A percentile compares a stretch with the other conserved stretches of the same genome.
These are phyloP conservation scores for Pelvicachromis taeniatus DNA, from an alignment of 2,113 vertebrate genomes.

Conservation along the genomic window DNA sequence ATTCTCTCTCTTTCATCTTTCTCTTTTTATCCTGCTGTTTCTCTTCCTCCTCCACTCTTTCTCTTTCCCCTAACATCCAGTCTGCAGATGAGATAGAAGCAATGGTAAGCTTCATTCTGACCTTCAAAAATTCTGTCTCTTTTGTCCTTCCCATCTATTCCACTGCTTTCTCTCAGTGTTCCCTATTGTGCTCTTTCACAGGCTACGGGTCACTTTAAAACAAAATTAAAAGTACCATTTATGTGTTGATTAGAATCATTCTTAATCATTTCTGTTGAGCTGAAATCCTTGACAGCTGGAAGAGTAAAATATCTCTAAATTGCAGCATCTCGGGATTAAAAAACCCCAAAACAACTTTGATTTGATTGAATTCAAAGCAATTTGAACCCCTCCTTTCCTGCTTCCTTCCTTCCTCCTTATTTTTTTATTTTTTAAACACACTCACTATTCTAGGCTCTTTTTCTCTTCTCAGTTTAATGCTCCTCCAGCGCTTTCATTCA, in stretches of 20 bases:
- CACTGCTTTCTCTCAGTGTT: not conserved
- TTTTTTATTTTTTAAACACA: not conserved
- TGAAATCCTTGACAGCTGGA: not conserved
- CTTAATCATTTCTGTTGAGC: not conserved
- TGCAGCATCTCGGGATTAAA: not conserved
- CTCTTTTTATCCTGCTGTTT: not conserved
- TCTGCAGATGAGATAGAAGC: conserved; percentile 46
- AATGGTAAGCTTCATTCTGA: conserved; percentile 43
- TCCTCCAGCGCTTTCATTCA: not conserved
- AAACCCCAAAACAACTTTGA: not conserved
- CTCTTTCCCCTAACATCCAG: conserved; percentile 8
- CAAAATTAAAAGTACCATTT: not conserved
- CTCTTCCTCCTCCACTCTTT: not conserved
- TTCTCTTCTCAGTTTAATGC: not conserved
- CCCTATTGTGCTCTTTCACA: not conserved
- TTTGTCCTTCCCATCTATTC: not conserved
- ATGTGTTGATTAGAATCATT: not conserved
- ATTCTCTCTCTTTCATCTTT: not conserved
- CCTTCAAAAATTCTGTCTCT: not conserved
- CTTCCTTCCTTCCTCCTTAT: not conserved
- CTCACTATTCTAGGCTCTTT: not conserved
- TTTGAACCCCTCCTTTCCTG: not conserved
- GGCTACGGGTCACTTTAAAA: not conserved
- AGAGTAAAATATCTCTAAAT: not conserved
- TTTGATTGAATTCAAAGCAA: not conserved